Base-by-base conservation (phyloP, 2,113 vertebrate genomes). In the Dicrurus megarhynchus region DNA sequence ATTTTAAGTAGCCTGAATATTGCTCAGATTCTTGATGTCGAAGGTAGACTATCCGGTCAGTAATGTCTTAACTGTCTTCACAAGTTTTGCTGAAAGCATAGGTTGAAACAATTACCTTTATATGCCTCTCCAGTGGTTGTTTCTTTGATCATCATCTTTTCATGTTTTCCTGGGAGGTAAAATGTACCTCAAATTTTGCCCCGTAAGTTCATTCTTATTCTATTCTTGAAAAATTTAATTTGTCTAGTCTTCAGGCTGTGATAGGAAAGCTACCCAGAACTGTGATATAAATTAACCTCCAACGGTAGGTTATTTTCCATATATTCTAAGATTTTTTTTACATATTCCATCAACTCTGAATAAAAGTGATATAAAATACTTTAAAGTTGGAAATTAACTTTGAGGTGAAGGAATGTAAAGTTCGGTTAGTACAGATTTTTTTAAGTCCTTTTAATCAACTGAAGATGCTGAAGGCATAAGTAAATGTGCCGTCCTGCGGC, bases 91-190 rank as follows among this genome's bases (percentile, higher is more conserved):
- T 92, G 84, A 60, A 91, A 93, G 23, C 16, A 5, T 47, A 68
- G 70, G 9, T 81, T 90, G 89, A 89, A 95, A 81, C 64, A 95
- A 88, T 91, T 69, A 84, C 37, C 44, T 81, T 84, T 92, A 64
- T 69, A 30, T 68, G 24, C 20, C 24, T 44, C 26, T 95, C 69
- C 67, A 14, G 26, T 80, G 59, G 5, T 57, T 69, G 20, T 68
- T 81, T 32, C 53, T 91, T 95, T 96, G 83, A 89, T 95, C 78
- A 89, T 93, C 56, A 95, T 55, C 33, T 95, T 88, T 96, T 95
- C 42, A n/a, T 89, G 52, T 94, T 96, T 85, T 84, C 23, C 71
- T 92, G 56, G 35, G 65, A 79, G 77, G 42, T 84, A 93, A 91
- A 94, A 94, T 91, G 19, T 63, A 26, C 52, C 32, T 90, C n/a